These are phyloP conservation scores for Goniozus legneri DNA, from an alignment of 1,140 invertebrate species.

Conservation along the genomic window DNA sequence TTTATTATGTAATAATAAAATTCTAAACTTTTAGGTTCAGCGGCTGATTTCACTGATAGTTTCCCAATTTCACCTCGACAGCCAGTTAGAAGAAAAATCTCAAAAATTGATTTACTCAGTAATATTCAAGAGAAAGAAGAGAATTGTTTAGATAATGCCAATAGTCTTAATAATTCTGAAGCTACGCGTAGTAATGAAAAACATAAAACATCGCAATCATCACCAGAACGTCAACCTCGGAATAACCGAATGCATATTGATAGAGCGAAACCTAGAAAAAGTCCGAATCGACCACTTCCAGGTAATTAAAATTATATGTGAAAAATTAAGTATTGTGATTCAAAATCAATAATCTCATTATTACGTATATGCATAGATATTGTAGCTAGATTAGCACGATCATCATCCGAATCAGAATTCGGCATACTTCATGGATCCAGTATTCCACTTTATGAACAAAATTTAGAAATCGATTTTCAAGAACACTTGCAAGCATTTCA, in stretches of 20 bases:
- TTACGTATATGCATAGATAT: constrained; percentile 42
- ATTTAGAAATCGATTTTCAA: constrained; percentile 48
- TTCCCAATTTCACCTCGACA: constrained; percentile 47
- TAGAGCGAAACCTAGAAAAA: constrained; percentile 56
- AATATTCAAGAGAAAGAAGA: constrained; percentile 23
- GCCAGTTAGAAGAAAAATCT: constrained; percentile 33
- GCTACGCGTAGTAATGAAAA: constrained; percentile 18
- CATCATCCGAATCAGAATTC: constrained; percentile 43
- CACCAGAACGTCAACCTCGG: constrained; percentile 27
- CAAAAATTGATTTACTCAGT: constrained; percentile 22
- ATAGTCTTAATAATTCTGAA: constrained; percentile 13
- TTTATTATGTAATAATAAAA: constrained; percentile 7
- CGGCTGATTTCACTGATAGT: constrained; percentile 52
- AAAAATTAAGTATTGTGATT: no score
- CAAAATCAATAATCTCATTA: no score
- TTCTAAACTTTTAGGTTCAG: constrained; percentile 49
- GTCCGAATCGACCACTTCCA: constrained; percentile 52
- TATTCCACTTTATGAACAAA: constrained; percentile 27
- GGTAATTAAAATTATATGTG: constrained; percentile 23
- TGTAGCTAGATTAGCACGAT: constrained; percentile 33
- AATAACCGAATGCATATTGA: constrained; percentile 43
- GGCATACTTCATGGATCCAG: constrained; percentile 22
- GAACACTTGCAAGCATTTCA: constrained; percentile 54
- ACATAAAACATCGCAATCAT: constrained; percentile 19
- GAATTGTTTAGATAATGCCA: background rate